Percentiles rank a stretch among this genome's conserved stretches.
phyloP scores from a whole-genome alignment of 2,888 invertebrate genomes.

The Oscheius sp. region DNA sequence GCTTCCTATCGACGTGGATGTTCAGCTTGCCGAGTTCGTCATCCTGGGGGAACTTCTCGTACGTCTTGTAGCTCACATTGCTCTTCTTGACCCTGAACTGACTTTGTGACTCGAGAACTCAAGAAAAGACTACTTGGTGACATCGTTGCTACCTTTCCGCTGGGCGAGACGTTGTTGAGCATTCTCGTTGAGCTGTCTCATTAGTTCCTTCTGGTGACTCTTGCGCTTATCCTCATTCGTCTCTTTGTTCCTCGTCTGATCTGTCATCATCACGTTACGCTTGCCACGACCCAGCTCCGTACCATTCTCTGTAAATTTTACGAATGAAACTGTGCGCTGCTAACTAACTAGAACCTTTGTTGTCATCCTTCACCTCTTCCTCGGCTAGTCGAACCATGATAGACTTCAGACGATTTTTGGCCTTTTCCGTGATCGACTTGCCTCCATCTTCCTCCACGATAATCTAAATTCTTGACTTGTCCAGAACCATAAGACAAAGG shows the following conservation, averaged over 20 bases:
- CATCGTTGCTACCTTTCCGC: conserved; percentile 76
- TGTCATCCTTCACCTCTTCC: conserved; percentile 42
- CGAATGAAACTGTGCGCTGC: background rate
- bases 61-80: conserved; percentile 91
- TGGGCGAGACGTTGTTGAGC: conserved; percentile 92
- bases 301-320: conserved; percentile 78
- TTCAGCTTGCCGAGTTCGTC: conserved; percentile 94
- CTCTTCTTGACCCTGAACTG: conserved; percentile 80
- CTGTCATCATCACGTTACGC: conserved; percentile 71
- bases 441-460: conserved; percentile 59
- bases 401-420: conserved; percentile 74
- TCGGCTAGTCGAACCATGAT: conserved; percentile 58
- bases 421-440: conserved; percentile 83
- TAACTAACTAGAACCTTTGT: conserved; percentile 37
- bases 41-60: conserved; percentile 91
- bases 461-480: conserved; percentile 31
- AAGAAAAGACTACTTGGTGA: conserved; percentile 46
- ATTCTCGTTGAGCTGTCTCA: conserved; percentile 88
- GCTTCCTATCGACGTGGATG: conserved; percentile 94
- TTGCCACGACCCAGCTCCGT: conserved; percentile 72
- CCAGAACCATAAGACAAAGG: conserved; percentile 72
- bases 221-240: conserved; percentile 97
- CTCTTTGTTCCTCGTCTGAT: conserved; percentile 79
- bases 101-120: background rate
- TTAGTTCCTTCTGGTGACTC: conserved; percentile 94